Evolutionary conservation across 2,113 vertebrate genomes (phyloP), one percentile per base, ranked within the genome.

Genomic region (Thryonomys swinderianus): DNA sequence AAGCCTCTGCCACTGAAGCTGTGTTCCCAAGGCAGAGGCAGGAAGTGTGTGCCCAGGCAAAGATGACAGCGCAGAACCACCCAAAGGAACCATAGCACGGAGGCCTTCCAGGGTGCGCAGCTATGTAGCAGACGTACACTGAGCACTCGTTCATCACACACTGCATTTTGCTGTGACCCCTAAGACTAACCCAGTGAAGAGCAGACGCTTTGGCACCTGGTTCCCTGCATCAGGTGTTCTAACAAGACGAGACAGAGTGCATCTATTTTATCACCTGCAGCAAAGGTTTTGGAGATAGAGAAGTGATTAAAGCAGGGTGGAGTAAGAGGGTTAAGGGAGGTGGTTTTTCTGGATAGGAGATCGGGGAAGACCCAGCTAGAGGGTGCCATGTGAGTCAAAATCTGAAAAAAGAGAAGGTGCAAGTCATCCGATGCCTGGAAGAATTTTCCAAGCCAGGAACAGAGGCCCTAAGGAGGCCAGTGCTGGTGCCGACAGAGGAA

Each of bases 1-100:
- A 57, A 74, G 82, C 62, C 40, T 93, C 78, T 59, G 53, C 66
- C 61, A n/a, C n/a, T n/a, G 61, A 85, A 95, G 61, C n/a, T 80
- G 32, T 37, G 90, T 73, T 83, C n/a, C 55, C 1, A 0, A 20
- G 71, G 74, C 59, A 91, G 87, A 93, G 69, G 61, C n/a, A 81
- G 45, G 96, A 59, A 69, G 45, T 91, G 45, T 91, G 62, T 91
- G 40, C 6, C 16, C n/a, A 18, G 1, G n/a, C 59, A 69, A 74
- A 93, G 92, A 25, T 79, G 73, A 55, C 7, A 64, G 76, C 53
- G 1, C 32, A 69, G 85, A 64, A 78, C 45, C 45, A 78, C 20
- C 11, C 16, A 69, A 30, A 80, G 25, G 61, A 73, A 42, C 67
- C 80, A 45, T 37, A 62, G 55, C 83, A 80, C 30, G 61, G 23